Evolutionary conservation across 2,888 invertebrate species (phyloP).

Genomic region (Dynastes maya): DNA sequence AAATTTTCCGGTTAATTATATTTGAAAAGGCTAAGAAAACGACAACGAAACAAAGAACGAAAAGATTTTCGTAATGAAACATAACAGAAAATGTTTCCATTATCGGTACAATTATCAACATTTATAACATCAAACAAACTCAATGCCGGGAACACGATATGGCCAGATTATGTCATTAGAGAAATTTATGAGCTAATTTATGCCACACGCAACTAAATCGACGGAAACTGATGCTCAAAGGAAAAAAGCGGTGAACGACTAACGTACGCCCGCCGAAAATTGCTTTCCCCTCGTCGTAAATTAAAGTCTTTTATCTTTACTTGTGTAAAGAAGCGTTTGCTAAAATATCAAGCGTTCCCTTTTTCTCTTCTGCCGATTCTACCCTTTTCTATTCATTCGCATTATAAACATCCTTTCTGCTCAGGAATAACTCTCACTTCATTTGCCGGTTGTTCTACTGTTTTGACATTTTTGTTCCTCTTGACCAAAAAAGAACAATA

Average conservation of each 20-base stretch:
- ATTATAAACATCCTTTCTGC: conserved; percentile 5
- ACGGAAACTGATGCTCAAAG: conserved; percentile 41
- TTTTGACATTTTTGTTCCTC: background rate
- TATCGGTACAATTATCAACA: conserved; percentile 48
- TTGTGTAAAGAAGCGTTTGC: conserved; percentile 38
- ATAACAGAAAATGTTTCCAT: conserved; percentile 25
- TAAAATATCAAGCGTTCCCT: conserved; percentile 26
- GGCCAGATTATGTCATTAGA: conserved; percentile 49
- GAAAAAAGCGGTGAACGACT: conserved; percentile 11
- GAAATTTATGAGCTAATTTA: conserved; percentile 48
- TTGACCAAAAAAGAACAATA: background rate
- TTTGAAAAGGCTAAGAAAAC: conserved; percentile 30
- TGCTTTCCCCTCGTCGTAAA: conserved; percentile 32
- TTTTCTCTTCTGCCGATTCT: background rate
- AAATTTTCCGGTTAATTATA: conserved; percentile 19
- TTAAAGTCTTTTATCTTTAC: conserved; percentile 41
- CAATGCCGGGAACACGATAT: conserved; percentile 41
- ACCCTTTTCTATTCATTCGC: conserved; percentile 17
- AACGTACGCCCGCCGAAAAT: conserved; percentile 23
- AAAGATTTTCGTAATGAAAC: conserved; percentile 26
- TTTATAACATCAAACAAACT: conserved; percentile 48
- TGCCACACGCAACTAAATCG: conserved; percentile 46
- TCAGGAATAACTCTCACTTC: conserved; percentile 19
- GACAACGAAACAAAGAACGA: conserved; percentile 7
- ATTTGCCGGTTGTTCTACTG: background rate